Conservation (phyloP, 2,888 invertebrate genomes). For the Ligdia adustata region DNA sequence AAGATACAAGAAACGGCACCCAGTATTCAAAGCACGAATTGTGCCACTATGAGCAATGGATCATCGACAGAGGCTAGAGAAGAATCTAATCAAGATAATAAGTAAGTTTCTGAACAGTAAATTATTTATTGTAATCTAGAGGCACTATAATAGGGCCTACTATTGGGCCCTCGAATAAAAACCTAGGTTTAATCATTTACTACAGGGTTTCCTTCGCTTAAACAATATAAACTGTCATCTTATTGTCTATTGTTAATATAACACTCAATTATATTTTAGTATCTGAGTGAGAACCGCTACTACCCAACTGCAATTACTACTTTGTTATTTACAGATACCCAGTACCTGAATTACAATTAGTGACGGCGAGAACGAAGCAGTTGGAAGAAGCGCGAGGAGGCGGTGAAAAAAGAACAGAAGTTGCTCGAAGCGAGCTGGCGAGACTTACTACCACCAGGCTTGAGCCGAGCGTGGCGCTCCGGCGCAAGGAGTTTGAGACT, state of each 20-base stretch:
- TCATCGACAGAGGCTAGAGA: slow-evolving; percentile 61
- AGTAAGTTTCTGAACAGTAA: slow-evolving; percentile 57
- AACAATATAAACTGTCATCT: no score
- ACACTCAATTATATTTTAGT: no score
- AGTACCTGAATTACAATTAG: slow-evolving; percentile 85
- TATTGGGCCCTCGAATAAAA: no score
- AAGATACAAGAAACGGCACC: slow-evolving; percentile 86
- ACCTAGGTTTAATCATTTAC: no score
- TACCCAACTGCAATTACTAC: no score
- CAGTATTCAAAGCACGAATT: slow-evolving; percentile 63
- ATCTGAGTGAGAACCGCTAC: no score
- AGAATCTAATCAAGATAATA: slow-evolving; percentile 72
- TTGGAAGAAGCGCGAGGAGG: slow-evolving; percentile 88
- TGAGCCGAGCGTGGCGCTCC: slow-evolving; percentile 89
- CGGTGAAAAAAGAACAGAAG: slow-evolving; percentile 85
- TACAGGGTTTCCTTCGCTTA: no score
- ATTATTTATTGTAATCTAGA: no score
- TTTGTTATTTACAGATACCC: slow-evolving; percentile 65
- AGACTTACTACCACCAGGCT: slow-evolving; percentile 87
- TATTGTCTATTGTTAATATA: no score
- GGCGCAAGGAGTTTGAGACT: slow-evolving; percentile 89
- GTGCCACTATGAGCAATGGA: slow-evolving; percentile 74
- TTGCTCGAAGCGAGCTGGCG: slow-evolving; percentile 87
- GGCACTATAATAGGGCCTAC: no score
- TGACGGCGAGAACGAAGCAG: slow-evolving; percentile 89